Evolutionary conservation across 2,888 invertebrate species (phyloP), one percentile per base, ranked within the genome.

Genomic region (Atethmia centrago): DNA sequence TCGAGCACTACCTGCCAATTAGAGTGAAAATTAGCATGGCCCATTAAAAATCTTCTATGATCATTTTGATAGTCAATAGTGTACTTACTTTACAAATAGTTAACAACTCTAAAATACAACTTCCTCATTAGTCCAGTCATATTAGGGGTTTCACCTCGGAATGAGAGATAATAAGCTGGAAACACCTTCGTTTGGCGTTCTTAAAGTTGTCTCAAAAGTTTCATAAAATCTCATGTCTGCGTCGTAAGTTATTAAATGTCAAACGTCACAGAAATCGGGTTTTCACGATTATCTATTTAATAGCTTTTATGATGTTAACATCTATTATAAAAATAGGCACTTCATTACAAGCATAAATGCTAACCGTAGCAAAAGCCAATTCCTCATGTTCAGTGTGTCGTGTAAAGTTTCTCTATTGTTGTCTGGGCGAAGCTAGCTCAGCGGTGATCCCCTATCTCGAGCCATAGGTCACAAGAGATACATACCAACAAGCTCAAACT

Each of bases 351-450:
- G 65, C 31, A 62, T 73, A 74, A 80, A 77, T 72, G 85, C 65
- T 72, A 62, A 71, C 73, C 73, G 85, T 77, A 84, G 81, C 74
- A 84, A 84, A 84, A 84, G 85, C 62, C 85, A 79, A 79, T 86
- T 77, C 75, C 74, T 86, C 82, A 79, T 85, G 74, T 85, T 88
- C 79, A 81, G 87, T 83, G 87, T 85, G 77, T 80, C 81, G 83
- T 82, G 83, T 84, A 85, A 87, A 87, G 85, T 89, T 87, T 84
- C 87, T 80, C 87, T 84, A 88, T 89, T 89, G 87, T 87, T 88
- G 86, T 89, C 85, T 89, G 78, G 72, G 69, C 83, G 76, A 80
- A 78, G 75, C 75, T 68, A 77, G 80, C 84, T 87, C 84, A 77
- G 80, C 75, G 68, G 83, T 86, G 86, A 88, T 88, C 82, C 82